Base-by-base conservation (phyloP, 1,140 invertebrate genomes). In the Uloborus diversus region DNA sequence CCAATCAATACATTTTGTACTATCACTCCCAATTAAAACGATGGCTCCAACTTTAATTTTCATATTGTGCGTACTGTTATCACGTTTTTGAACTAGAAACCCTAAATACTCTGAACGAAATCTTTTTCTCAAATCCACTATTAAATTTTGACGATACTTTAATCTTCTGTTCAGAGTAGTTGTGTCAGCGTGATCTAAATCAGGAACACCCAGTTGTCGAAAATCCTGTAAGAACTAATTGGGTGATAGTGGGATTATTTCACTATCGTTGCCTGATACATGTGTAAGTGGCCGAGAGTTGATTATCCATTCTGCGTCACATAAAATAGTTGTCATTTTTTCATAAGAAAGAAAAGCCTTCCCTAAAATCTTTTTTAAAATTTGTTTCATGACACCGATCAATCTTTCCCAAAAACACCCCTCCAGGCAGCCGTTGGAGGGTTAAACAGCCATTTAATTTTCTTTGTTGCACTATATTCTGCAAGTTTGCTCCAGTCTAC, bases 31-130 rank as follows among this genome's bases (percentile, higher is more conserved):
- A 20, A 35, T 66, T 13, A 37, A 17, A 7, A 66, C 62, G 23
- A 42, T 9, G 4, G 37, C 35, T 7, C 64, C 64, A 66, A 66
- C 2, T 28, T 42, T 5, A 66, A 66, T 49, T 42, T 66, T 3
- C 13, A 23, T 4, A 25, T 28, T 17, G 20, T 25, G 42, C 35
- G 23, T 66, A 23, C 49, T 66, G 17, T 3, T 13, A 11, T 66
- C 35, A 66, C 17, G 4, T 42, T 37, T 42, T 42, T 47, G 35
- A 47, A 66, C 27, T n/a, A 28, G 28, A 11, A 66, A 3, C 25
- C 27, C 42, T 28, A 66, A 47, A 47, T 66, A 66, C 28, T 66
- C 35, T 9, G 42, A 66, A 14, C 64, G 42, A 27, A 66, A 66
- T 28, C 35, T 66, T 47, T 42, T 49, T 11, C 64, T 33, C 13